Base-by-base conservation (phyloP, 2,113 vertebrate species). In the Lepus europaeus region DNA sequence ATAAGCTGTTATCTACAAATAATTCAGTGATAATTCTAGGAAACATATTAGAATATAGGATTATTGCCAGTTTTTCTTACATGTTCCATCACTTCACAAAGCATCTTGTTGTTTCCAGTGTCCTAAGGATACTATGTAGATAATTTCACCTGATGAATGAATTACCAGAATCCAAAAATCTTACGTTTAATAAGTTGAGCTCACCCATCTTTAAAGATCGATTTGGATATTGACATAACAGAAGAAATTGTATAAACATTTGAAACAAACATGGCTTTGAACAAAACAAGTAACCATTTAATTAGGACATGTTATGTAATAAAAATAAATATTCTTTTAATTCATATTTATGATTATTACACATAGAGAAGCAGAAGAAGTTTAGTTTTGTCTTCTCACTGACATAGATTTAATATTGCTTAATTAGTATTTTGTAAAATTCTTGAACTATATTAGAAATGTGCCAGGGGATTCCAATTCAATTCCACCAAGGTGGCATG, bases 11-110 rank as follows among this genome's bases (percentile, higher is more conserved):
- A 93, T n/a, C 25, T 91, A 93, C 13, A 90, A 96, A 76, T 53
- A 91, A 66, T 85, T 88, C 16, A 70, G 59, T 93, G 59, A 85
- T 85, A 84, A 85, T 81, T 91, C 33, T 45, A 85, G 83, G 22
- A 94, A 87, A 82, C 8, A 45, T 74, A n/a, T 63, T 85, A 66
- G 14, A 87, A 94, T 94, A 33, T 53, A 91, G 61, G 23, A 45
- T 45, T 45, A n/a, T 93, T 66, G 1, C 3, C 51, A 87, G 36
- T 89, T 77, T 1, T 74, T 78, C 80, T 25, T 90, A 4, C 10
- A 87, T 82, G 31, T 33, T 74, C 27, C 83, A 8, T 83, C n/a
- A 64, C 22, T 70, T 77, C n/a, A n/a, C 64, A n/a, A 83, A 89
- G 23, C 20, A 68, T 77, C 39, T 89, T 92, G 12, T 8, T 86